Percentiles rank a stretch among this genome's conserved stretches.
Evolutionary conservation across 1,140 invertebrate genomes (phyloP).

Genomic region (Lamellibrachia luymesi): DNA sequence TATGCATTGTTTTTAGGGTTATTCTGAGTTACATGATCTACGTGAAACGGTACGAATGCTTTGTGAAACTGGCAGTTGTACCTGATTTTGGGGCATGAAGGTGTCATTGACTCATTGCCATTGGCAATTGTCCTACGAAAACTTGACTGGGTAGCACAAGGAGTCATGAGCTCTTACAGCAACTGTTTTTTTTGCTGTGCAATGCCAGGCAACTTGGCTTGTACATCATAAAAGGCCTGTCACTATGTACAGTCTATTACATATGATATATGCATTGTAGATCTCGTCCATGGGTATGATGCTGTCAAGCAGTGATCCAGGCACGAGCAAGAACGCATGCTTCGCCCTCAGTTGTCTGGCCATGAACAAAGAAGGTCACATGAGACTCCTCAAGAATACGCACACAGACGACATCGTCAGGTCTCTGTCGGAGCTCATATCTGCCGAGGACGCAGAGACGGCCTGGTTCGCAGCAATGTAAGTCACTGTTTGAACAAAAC

Average conservation of each 20-base stretch:
- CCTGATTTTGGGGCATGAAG: too few species aligned
- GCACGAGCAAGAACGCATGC: conserved; percentile 56
- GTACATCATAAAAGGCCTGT: background rate
- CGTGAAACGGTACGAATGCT: too few species aligned
- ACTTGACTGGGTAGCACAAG: too few species aligned
- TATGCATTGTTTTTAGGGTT: too few species aligned
- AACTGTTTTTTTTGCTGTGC: too few species aligned
- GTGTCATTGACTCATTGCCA: too few species aligned
- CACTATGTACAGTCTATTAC: background rate
- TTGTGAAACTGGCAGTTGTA: too few species aligned
- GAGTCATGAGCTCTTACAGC: too few species aligned
- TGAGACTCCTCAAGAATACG: conserved; percentile 42
- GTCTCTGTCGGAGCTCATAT: conserved; percentile 42
- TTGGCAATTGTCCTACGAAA: too few species aligned
- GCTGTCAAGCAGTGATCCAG: conserved; percentile 50
- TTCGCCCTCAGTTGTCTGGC: conserved; percentile 56
- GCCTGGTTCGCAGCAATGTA: conserved; percentile 58
- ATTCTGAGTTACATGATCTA: too few species aligned
- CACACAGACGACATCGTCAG: conserved; percentile 45
- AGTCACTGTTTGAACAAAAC: conserved; percentile 28
- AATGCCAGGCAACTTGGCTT: background rate
- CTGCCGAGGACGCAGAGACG: conserved; percentile 51
- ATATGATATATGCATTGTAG: conserved; percentile 30
- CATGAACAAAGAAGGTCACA: conserved; percentile 49
- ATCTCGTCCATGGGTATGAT: conserved; percentile 50